A percentile compares a stretch with the other conserved stretches of the same genome.
Evolutionary conservation across 2,888 invertebrate genomes (phyloP).

Genomic region (Drosophila helvetica): DNA sequence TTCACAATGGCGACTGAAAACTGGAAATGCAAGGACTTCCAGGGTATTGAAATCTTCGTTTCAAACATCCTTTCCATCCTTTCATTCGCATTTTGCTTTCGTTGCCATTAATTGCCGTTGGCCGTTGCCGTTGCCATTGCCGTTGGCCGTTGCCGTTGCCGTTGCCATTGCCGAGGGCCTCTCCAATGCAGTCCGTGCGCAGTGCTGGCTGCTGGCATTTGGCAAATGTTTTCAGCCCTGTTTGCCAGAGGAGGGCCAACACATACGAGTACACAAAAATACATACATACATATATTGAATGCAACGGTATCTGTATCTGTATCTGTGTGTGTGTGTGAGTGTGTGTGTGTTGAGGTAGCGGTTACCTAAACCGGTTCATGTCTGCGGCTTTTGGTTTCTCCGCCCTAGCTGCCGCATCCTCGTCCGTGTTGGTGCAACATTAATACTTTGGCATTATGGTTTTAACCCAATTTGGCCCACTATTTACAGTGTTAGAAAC

Average conservation of each 20-base stretch:
- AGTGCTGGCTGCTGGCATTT: constrained; percentile 44
- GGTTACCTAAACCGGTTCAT: constrained; percentile 34
- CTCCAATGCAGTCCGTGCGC: constrained; percentile 24
- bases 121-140: constrained; percentile 26
- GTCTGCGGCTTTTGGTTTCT: constrained; percentile 40
- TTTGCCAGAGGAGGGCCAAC: constrained; percentile 30
- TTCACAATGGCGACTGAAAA: too few relatives aligned
- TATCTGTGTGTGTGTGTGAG: constrained; percentile 9
- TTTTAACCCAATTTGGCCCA: constrained; percentile 67
- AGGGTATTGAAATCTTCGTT: constrained; percentile 17
- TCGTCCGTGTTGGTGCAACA: constrained; percentile 61
- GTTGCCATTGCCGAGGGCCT: constrained; percentile 8
- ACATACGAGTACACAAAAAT: constrained; percentile 2
- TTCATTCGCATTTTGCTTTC: constrained; percentile 21
- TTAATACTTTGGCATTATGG: constrained; percentile 67
- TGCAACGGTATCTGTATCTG: too few relatives aligned
- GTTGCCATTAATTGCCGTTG: constrained; percentile 56
- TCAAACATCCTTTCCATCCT: constrained; percentile 20
- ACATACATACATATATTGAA: background rate
- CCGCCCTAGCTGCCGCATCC: background rate
- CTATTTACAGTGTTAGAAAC: constrained; percentile 29
- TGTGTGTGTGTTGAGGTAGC: too few relatives aligned
- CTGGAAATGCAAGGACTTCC: background rate
- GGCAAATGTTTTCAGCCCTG: constrained; percentile 49
- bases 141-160: background rate